Conservation (phyloP, 2,888 invertebrate species). For the Eupithecia pulchellata region DNA sequence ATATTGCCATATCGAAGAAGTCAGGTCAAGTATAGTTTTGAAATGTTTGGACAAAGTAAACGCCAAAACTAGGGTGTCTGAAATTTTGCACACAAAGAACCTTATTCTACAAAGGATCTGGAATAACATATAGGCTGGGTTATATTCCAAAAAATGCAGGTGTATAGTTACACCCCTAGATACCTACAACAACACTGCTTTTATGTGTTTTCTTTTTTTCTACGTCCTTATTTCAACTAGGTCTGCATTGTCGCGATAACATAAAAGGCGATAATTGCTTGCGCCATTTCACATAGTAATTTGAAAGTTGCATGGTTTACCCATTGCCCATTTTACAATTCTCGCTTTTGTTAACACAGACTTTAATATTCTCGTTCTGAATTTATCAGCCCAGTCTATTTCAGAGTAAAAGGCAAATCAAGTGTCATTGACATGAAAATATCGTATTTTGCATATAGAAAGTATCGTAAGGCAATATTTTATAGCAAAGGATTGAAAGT, state of each 20-base stretch:
- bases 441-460: slow-evolving; percentile 11
- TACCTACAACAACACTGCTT: neutral
- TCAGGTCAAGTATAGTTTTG: no score
- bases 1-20: no score
- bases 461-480: neutral
- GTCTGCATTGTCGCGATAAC: slow-evolving; percentile 21
- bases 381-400: neutral
- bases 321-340: slow-evolving; percentile 13
- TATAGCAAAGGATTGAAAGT: slow-evolving; percentile 7
- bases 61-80: no score
- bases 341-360: slow-evolving; percentile 20
- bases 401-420: slow-evolving; percentile 3
- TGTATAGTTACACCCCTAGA: neutral
- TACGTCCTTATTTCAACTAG: slow-evolving; percentile 6
- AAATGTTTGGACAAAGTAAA: no score
- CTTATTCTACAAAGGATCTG: no score
- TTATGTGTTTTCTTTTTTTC: neutral
- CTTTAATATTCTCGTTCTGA: neutral
- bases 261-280: slow-evolving; percentile 43
- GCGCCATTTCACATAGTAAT: slow-evolving; percentile 31
- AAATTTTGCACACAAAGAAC: no score
- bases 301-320: slow-evolving; percentile 32
- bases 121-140: no score
- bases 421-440: slow-evolving; percentile 33
- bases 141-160: no score